Base-by-base conservation (phyloP, 2,888 invertebrate species). In the Dolichopus griseipennis region DNA sequence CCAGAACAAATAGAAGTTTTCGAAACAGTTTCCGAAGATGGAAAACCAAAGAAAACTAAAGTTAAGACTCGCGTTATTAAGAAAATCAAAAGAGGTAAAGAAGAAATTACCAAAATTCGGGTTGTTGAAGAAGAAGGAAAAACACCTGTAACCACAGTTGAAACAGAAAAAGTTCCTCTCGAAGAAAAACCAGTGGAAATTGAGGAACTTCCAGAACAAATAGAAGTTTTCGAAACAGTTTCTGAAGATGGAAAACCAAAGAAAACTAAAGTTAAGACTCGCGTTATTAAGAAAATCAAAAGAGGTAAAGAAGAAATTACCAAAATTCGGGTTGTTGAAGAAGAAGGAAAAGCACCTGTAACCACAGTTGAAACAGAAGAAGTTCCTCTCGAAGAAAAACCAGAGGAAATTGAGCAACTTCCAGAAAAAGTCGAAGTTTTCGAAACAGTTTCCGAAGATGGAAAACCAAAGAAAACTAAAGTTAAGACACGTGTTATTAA, bases 151-250 rank as follows among this genome's bases (percentile, higher is more conserved):
- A 75, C 77, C 69, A 75, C 76, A n/a, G 76, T 81, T 34, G 68
- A 71, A 8, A 71, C 68, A 7, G 67, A 65, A 67, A 65, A 65
- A 6, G 33, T 61, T 20, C 62, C 63, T 4, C 18, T 27, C 1
- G n/a, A n/a, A n/a, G n/a, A 61, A 66, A 33, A 61, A 7, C 66
- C 66, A 20, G 18, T 61, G 41, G 20, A 9, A 41, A 77, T 73
- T 15, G 27, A 70, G 52, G 70, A 72, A 70, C 64, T 70, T 66
- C 80, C 82, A 1, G 81, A 83, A 74, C 75, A 80, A 68, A 76
- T 82, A 2, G 76, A 78, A 68, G 74, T 83, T 2, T 79, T 80
- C 1, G 83, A 84, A 41, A 69, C 83, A 2, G 27, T 70, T 9
- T 82, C 83, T 0, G 72, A 74, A 33, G 77, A 77, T 69, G 79